Base-by-base conservation (phyloP, 2,888 invertebrate species). In the Arctia plantaginis region DNA sequence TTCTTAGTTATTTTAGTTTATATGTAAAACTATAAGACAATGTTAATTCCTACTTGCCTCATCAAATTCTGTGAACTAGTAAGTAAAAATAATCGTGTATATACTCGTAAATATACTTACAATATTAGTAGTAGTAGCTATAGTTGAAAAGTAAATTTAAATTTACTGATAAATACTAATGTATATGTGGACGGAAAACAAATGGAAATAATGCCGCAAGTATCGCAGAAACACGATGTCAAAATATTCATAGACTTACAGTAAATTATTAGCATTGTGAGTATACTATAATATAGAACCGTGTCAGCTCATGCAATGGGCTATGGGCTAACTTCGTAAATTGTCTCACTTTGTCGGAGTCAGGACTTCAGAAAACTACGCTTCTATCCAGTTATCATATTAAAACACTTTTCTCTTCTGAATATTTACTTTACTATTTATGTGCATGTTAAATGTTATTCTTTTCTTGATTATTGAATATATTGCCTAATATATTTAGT, bases 31-130 rank as follows among this genome's bases (percentile, higher is more conserved):
- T 79, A 70, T 73, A 77, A 73, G 67, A 92, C 85, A 88, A 95
- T 95, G 95, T 90, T 95, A 89, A 91, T 95, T 89, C 95, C 95
- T 59, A 95, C 95, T 23, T 95, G 95, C 88, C 80, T 94, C 77
- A 93, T 95, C 72, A 95, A 95, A 91, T 91, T 94, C 59, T 82
- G 93, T 70, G 95, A 95, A 91, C 88, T 95, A 85, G 95, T 95
- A 86, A 91, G 93, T 90, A 59, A 27, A 41, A 41, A 70, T 20
- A n/a, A n/a, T n/a, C n/a, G n/a, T n/a, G n/a, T n/a, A n/a, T n/a
- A n/a, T n/a, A n/a, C 0, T 27, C 27, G 27, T 39, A n/a, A n/a
- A n/a, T n/a, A 39, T 12, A 69, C 18, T 55, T 30, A 18, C 8
- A 30, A 62, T 30, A 30, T 15, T 62, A 30, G 18, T 6, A 6